Evolutionary conservation across 2,888 invertebrate genomes (phyloP), one percentile per base, ranked within the genome.

Genomic region (Eubasilissa splendida): DNA sequence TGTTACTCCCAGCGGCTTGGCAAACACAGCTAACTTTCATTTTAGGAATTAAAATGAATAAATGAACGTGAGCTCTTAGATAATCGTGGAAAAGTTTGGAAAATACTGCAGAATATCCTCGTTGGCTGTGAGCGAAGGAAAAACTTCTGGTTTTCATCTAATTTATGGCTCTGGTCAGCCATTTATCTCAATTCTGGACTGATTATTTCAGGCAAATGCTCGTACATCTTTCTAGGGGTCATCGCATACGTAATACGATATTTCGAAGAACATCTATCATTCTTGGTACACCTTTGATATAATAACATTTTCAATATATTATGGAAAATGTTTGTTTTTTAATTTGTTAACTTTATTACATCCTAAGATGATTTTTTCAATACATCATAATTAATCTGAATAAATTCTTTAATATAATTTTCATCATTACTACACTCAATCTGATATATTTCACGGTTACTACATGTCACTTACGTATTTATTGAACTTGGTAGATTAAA

Each of bases 121-220:
- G 68, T 63, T 59, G 22, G 54, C 22, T 65, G 70, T 50, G 59
- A 56, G 76, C 63, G 33, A 58, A 78, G 73, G 59, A 42, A 50
- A 60, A 60, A 52, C 60, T 78, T 63, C 59, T n/a, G 9, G 22
- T 54, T 31, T 11, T 63, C 14, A 10, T 50, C 31, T 66, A 75
- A 79, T 79, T 75, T 75, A 79, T 75, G 79, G 65, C 31, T 31
- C 52, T 33, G 58, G 74, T 33, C 58, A 33, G 56, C 77, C 79
- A 82, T 82, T 82, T 82, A 79, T 82, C 82, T 82, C 79, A 82
- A 82, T 82, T 79, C 76, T 52, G 56, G 54, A 76, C 79, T 79
- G 82, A 82, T 82, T 82, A 79, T 82, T 82, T 76, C 71, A 54
- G 68, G 58, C 56, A 33, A 73, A 73, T 58, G 12, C 33, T 54